phyloP scores from a whole-genome alignment of 1,140 invertebrate genomes.

The Leptopilina clavipes region DNA sequence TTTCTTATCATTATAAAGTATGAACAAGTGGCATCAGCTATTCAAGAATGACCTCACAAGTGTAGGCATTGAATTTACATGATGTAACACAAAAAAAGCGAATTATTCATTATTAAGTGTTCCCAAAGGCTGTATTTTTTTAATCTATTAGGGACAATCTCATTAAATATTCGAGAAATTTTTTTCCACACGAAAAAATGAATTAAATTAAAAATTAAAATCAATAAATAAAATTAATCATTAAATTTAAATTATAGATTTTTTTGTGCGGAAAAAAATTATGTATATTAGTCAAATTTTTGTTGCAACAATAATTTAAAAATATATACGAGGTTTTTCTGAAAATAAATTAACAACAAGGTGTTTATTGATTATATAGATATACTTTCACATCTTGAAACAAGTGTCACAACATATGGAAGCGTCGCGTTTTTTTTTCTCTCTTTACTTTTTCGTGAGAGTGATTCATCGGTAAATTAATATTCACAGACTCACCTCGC shows the following conservation, averaged over 20 bases:
- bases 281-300: too few species aligned
- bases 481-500: slow-evolving; percentile 55
- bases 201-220: too few species aligned
- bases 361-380: too few species aligned
- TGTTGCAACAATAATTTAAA: neutral
- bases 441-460: neutral
- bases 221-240: too few species aligned
- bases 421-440: neutral
- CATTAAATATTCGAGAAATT: neutral
- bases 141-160: neutral
- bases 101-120: neutral
- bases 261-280: too few species aligned
- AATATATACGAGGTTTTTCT: too few species aligned
- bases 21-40: slow-evolving; percentile 2
- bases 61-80: neutral
- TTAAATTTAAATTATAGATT: neutral
- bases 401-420: slow-evolving; percentile 35
- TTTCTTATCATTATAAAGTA: slow-evolving; percentile 5
- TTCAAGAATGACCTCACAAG: slow-evolving; percentile 6
- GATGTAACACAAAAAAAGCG: neutral
- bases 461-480: slow-evolving; percentile 52
- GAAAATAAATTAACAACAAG: too few species aligned
- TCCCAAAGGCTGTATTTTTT: neutral
- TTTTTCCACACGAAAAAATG: neutral
- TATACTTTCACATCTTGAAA: slow-evolving; percentile 36